phyloP scores from a whole-genome alignment of 2,113 vertebrate species.

The Melanerpes formicivorus region DNA sequence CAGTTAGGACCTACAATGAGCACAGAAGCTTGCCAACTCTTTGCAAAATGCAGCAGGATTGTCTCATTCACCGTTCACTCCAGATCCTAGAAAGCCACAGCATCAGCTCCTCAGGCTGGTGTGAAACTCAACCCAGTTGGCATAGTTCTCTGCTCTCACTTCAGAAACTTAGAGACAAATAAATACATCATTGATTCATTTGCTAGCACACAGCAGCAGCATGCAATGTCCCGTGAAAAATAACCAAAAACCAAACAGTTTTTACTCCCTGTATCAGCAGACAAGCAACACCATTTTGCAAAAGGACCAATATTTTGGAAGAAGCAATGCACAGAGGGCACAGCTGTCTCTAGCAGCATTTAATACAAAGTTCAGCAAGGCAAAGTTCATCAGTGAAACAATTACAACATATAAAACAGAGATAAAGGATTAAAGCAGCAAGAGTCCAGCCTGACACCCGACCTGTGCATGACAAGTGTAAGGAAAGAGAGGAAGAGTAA shows the following conservation, averaged over 20 bases:
- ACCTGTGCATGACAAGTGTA: background rate
- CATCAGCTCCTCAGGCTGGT: background rate
- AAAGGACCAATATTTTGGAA: background rate
- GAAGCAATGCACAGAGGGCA: background rate
- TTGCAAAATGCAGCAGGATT: background rate
- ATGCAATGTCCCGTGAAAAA: background rate
- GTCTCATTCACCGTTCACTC: background rate
- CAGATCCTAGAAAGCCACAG: background rate
- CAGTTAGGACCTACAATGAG: background rate
- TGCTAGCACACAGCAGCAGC: background rate
- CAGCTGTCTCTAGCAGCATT: background rate
- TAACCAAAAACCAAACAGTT: background rate
- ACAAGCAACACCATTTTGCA: background rate
- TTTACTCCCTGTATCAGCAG: background rate
- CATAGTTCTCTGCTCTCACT: background rate
- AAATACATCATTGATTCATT: background rate
- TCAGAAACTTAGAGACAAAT: background rate
- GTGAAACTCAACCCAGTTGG: background rate
- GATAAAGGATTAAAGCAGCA: constrained; percentile 8
- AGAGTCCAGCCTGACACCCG: background rate
- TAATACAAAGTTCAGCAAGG: constrained; percentile 38
- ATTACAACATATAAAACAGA: background rate
- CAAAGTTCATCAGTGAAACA: constrained; percentile 38
- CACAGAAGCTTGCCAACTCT: background rate
- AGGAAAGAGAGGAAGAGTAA: background rate